These are phyloP conservation scores for Carassius auratus DNA, from an alignment of 2,113 vertebrate genomes.

Conservation along the genomic window DNA sequence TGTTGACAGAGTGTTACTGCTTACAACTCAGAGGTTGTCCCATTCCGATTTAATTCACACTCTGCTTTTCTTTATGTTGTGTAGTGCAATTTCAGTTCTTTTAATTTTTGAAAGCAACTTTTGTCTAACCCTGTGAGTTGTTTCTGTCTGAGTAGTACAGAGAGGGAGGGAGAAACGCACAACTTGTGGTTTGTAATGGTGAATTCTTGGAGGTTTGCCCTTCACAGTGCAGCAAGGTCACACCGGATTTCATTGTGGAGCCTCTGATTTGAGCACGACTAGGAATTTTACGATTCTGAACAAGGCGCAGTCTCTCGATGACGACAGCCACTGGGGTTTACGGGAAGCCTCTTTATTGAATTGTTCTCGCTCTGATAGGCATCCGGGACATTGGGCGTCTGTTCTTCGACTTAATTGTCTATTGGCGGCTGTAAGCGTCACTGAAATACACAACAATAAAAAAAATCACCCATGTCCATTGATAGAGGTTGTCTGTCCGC, in stretches of 20 bases:
- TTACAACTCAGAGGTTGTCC: not conserved
- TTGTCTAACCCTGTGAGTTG: not conserved
- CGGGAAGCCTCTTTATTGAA: slow-evolving; percentile 73
- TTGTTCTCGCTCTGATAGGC: slow-evolving; percentile 67
- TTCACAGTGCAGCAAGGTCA: slow-evolving; percentile 67
- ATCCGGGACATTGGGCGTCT: slow-evolving; percentile 66
- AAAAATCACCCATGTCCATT: slow-evolving; percentile 54
- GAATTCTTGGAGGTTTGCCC: slow-evolving; percentile 9
- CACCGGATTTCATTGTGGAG: slow-evolving; percentile 41
- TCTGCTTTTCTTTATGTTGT: not conserved
- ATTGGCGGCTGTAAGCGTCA: slow-evolving; percentile 65
- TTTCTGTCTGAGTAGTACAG: not conserved
- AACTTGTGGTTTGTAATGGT: not conserved
- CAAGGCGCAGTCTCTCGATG: slow-evolving; percentile 58
- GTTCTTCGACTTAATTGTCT: slow-evolving; percentile 75
- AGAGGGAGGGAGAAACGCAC: not conserved
- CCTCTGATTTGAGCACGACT: slow-evolving; percentile 51
- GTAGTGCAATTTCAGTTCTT: not conserved
- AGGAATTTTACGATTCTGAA: slow-evolving; percentile 65
- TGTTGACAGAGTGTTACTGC: not conserved
- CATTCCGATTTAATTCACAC: not conserved
- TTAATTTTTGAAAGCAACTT: not conserved
- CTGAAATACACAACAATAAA: slow-evolving; percentile 75
- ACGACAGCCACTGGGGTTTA: slow-evolving; percentile 64
- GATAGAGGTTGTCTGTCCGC: slow-evolving; percentile 43